These are phyloP conservation scores for Musca vetustissima DNA, from an alignment of 1,140 invertebrate genomes.

Conservation along the genomic window DNA sequence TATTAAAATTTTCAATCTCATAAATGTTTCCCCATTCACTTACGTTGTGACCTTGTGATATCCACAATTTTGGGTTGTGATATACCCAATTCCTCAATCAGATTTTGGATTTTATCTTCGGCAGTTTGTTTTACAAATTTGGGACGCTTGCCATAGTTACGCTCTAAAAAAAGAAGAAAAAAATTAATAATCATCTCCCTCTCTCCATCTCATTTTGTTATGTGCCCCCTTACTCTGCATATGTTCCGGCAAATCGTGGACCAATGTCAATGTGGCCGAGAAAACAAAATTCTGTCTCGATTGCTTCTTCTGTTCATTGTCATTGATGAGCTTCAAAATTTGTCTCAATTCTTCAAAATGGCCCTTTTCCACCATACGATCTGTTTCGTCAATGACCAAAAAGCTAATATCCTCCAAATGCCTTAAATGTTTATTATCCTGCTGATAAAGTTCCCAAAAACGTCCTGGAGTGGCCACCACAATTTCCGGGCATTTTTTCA, in stretches of 20 bases:
- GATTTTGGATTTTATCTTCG: slow-evolving; percentile 70
- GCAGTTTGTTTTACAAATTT: slow-evolving; percentile 70
- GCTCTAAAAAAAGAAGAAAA: slow-evolving; percentile 36
- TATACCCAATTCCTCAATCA: slow-evolving; percentile 77
- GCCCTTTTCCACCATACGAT: slow-evolving; percentile 95
- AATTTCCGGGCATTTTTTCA: slow-evolving; percentile 83
- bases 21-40: slow-evolving; percentile 15
- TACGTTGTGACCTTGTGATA: slow-evolving; percentile 66
- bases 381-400: slow-evolving; percentile 97
- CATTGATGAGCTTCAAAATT: slow-evolving; percentile 80
- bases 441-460: slow-evolving; percentile 87
- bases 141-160: slow-evolving; percentile 55
- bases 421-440: slow-evolving; percentile 75
- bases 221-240: slow-evolving; percentile 65
- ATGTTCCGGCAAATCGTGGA: slow-evolving; percentile 80
- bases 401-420: slow-evolving; percentile 74
- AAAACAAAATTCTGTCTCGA: slow-evolving; percentile 93
- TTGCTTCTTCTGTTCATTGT: slow-evolving; percentile 61
- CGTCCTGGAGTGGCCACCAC: slow-evolving; percentile 95
- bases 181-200: not conserved
- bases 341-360: slow-evolving; percentile 92
- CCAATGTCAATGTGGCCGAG: slow-evolving; percentile 93
- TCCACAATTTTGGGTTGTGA: slow-evolving; percentile 92
- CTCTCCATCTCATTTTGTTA: not conserved
- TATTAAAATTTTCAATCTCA: not conserved